Percentiles rank a stretch among this genome's conserved stretches.
Evolutionary conservation across 2,113 vertebrate species (phyloP).

Genomic region (Notothenia coriiceps): DNA sequence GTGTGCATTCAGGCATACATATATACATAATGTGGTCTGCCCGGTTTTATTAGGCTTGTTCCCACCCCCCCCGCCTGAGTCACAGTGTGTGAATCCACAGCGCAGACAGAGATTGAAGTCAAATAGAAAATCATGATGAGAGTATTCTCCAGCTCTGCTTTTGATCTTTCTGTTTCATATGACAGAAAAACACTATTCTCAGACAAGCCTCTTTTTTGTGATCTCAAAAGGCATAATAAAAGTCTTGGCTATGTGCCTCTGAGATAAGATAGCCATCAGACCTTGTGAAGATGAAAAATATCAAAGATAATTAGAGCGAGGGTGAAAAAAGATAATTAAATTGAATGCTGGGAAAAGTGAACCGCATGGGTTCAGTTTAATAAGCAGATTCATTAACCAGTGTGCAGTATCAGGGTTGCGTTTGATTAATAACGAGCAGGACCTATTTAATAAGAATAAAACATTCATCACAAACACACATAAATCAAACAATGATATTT

Average conservation of each 20-base stretch:
- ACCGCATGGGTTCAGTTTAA: constrained; percentile 66
- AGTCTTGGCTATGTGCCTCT: constrained; percentile 65
- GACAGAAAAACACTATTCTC: constrained; percentile 65
- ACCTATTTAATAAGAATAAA: constrained; percentile 76
- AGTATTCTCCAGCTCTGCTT: constrained; percentile 62
- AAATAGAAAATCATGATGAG: constrained; percentile 68
- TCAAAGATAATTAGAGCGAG: constrained; percentile 74
- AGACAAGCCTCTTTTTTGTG: constrained; percentile 61
- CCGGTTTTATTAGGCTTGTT: constrained; percentile 26
- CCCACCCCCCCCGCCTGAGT: neutral
- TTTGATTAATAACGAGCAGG: constrained; percentile 75
- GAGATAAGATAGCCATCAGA: constrained; percentile 73
- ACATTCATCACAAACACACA: constrained; percentile 79
- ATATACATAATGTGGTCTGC: constrained; percentile 24
- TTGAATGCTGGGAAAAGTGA: constrained; percentile 69
- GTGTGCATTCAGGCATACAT: constrained; percentile 29
- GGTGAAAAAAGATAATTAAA: constrained; percentile 76
- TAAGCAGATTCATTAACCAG: constrained; percentile 77
- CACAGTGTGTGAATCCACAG: constrained; percentile 48
- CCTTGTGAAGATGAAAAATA: constrained; percentile 77
- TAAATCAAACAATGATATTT: constrained; percentile 74
- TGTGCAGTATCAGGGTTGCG: constrained; percentile 68
- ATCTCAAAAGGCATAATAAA: constrained; percentile 71
- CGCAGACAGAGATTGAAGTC: constrained; percentile 55
- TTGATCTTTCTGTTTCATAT: constrained; percentile 71